A percentile compares a stretch with the other conserved stretches of the same genome.
Conservation (phyloP, 1,140 invertebrate species). For the Monomorium pharaonis region DNA sequence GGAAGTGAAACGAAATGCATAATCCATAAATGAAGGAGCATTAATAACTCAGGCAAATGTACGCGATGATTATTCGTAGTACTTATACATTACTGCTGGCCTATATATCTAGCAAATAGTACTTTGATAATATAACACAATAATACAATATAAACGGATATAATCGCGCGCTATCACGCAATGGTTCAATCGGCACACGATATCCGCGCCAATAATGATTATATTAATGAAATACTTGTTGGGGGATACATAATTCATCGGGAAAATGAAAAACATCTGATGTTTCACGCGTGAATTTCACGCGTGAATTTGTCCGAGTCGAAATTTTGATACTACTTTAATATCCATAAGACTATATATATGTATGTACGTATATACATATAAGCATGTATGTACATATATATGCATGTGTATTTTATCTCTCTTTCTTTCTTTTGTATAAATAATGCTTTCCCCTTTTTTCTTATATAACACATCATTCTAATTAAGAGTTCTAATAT, state of each 20-base stretch:
- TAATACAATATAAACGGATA: conserved; percentile 44
- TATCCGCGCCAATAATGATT: not conserved
- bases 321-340: no score
- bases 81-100: conserved; percentile 1
- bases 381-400: no score
- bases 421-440: no score
- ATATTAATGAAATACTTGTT: conserved; percentile 40
- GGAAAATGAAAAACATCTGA: not conserved
- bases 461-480: no score
- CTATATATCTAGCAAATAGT: conserved; percentile 9
- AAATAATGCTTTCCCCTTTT: no score
- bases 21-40: conserved; percentile 25
- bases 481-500: no score
- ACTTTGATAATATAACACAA: conserved; percentile 6
- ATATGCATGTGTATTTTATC: no score
- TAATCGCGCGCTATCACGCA: conserved; percentile 24
- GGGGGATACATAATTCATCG: not conserved
- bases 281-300: not conserved
- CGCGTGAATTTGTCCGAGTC: no score
- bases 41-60: conserved; percentile 34
- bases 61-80: conserved; percentile 3
- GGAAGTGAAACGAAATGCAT: not conserved
- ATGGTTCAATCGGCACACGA: not conserved
- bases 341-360: no score
- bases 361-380: no score